Evolutionary conservation across 2,113 vertebrate genomes (phyloP).

Genomic region (Phocoena phocoena): DNA sequence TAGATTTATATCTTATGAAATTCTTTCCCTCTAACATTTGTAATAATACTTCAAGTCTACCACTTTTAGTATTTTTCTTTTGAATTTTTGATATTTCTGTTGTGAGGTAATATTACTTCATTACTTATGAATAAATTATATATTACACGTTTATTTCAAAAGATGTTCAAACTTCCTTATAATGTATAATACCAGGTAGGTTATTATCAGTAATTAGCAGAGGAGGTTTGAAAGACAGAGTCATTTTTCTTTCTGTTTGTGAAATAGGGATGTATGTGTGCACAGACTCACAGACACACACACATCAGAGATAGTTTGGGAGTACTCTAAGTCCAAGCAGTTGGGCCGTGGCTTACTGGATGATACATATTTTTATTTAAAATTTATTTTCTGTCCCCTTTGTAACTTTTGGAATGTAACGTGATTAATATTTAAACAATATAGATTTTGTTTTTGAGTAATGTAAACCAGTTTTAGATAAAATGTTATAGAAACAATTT

Average conservation of each 20-base stretch:
- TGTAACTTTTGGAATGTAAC: constrained; percentile 42
- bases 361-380: constrained; percentile 39
- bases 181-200: not conserved
- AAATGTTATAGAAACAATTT: constrained; percentile 57
- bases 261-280: not conserved
- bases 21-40: not conserved
- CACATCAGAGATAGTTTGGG: not conserved
- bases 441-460: constrained; percentile 37
- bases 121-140: constrained; percentile 14
- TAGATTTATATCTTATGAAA: constrained; percentile 30
- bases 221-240: not conserved
- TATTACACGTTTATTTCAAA: constrained; percentile 18
- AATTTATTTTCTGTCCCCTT: constrained; percentile 29
- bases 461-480: constrained; percentile 31
- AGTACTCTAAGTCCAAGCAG: not conserved
- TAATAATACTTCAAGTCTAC: not conserved
- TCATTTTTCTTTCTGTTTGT: constrained; percentile 26
- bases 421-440: constrained; percentile 58
- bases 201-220: not conserved
- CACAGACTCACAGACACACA: not conserved
- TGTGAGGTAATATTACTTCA: constrained; percentile 1
- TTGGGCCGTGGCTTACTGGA: constrained; percentile 25
- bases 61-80: constrained; percentile 34
- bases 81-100: constrained; percentile 17
- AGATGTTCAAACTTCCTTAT: constrained; percentile 11